Evolutionary conservation across 2,888 invertebrate species (phyloP), one percentile per base, ranked within the genome.

Genomic region (Uloborus plumipes): DNA sequence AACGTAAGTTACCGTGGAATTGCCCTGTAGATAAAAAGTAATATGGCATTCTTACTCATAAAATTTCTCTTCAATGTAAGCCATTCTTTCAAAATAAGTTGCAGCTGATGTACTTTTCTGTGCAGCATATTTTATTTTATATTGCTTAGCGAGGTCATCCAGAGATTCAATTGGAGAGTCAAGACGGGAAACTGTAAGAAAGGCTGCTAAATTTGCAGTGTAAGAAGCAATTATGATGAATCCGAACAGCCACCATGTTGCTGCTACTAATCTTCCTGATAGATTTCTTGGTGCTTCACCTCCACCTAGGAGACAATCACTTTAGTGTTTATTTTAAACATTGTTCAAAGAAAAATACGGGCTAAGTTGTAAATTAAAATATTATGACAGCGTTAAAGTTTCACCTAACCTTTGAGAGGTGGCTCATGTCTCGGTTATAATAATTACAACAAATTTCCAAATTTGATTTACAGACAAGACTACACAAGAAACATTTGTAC

Each of bases 221-320:
- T 99, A 99, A 0, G 98, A 98, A 3, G 99, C 99, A 88, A 99
- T 98, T 86, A 99, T 97, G 88, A 99, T 98, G 89, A 99, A 99
- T 0, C 98, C 98, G 90, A 99, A 99, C 31, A 99, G 91, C 99
- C 99, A 99, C 98, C 98, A 98, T 0, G 98, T 98, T 1, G 98
- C 98, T 0, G 98, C 98, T 0, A 99, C 94, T 15, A 99, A 90
- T 69, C 98, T 92, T 0, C 98, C 98, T 0, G 98, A 98, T 0
- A 99, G 91, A 89, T 98, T 98, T 89, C 97, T 97, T 0, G 98
- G 98, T 0, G 97, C 97, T 89, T 98, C 97, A 0, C 97, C 97
- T 0, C 97, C 97, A 0, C 97, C 97, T 86, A 70, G 84, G 50
- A 26, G 39, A 1, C 9, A 39, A 39, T 11, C 1, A 39, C 39